Evolutionary conservation across 2,888 invertebrate genomes (phyloP).

Genomic region (Pycnomerus fuliginosus): DNA sequence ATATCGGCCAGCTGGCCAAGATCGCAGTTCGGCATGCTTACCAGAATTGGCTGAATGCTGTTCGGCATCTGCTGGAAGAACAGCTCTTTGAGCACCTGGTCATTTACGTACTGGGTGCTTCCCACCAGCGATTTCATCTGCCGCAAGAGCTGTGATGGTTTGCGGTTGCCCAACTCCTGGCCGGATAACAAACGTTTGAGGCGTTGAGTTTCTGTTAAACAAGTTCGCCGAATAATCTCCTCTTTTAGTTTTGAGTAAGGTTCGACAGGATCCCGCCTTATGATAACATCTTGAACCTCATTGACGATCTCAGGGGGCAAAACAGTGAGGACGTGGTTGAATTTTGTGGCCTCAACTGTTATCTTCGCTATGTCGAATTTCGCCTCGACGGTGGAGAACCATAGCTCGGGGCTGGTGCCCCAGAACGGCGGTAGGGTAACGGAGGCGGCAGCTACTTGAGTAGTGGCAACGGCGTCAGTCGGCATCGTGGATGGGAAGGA

Average conservation of each 20-base stretch:
- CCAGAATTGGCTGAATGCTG: slow-evolving; percentile 3
- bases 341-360: slow-evolving; percentile 29
- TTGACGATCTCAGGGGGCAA: background rate
- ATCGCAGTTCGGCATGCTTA: too few species aligned
- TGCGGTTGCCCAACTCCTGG: slow-evolving; percentile 24
- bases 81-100: slow-evolving; percentile 17
- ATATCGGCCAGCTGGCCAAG: too few species aligned
- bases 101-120: slow-evolving; percentile 6
- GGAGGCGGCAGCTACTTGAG: too few species aligned
- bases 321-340: slow-evolving; percentile 10
- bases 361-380: slow-evolving; percentile 32
- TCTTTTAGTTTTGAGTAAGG: slow-evolving; percentile 10
- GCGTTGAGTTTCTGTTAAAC: slow-evolving; percentile 19
- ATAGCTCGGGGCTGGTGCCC: slow-evolving; percentile 33
- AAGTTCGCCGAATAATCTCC: slow-evolving; percentile 6
- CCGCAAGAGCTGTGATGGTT: slow-evolving; percentile 23
- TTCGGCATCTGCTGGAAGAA: slow-evolving; percentile 21
- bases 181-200: slow-evolving; percentile 23
- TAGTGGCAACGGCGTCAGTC: too few species aligned
- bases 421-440: slow-evolving; percentile 33
- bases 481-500: too few species aligned
- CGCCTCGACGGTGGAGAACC: slow-evolving; percentile 37
- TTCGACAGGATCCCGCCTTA: background rate
- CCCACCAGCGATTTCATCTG: slow-evolving; percentile 20
- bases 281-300: slow-evolving; percentile 1